A percentile compares a stretch with the other conserved stretches of the same genome.
Evolutionary conservation across 2,113 vertebrate genomes (phyloP).

Genomic region (Polypterus senegalus): DNA sequence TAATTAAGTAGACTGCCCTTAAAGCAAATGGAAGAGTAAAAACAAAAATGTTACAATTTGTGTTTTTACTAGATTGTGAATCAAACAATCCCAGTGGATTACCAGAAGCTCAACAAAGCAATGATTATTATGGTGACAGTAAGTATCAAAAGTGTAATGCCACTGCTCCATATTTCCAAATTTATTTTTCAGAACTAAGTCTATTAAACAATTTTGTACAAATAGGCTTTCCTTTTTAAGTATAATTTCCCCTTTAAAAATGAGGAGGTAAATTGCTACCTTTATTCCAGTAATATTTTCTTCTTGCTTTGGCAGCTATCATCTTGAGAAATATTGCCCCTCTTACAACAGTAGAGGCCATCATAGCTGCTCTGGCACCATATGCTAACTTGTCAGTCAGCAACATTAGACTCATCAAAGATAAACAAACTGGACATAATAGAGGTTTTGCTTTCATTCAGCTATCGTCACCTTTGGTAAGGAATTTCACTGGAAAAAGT

Average conservation of each 20-base stretch:
- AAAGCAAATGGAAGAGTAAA: too few relatives aligned
- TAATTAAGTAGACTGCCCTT: too few relatives aligned
- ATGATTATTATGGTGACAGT: constrained; percentile 96
- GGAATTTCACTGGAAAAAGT: neutral
- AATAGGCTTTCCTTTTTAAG: neutral
- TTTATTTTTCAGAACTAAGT: too few relatives aligned
- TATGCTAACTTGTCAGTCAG: constrained; percentile 88
- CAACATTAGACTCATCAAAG: constrained; percentile 96
- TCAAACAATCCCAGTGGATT: constrained; percentile 54
- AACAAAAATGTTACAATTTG: too few relatives aligned
- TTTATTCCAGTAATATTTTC: neutral
- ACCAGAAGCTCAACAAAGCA: constrained; percentile 68
- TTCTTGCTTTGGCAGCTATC: constrained; percentile 56
- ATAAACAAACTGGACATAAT: constrained; percentile 94
- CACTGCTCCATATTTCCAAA: too few relatives aligned
- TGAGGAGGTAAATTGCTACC: too few relatives aligned
- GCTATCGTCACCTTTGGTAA: constrained; percentile 89
- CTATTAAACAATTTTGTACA: neutral
- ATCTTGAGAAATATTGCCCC: constrained; percentile 92
- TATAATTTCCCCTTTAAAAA: too few relatives aligned
- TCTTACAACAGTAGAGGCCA: constrained; percentile 84
- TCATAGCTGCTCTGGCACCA: constrained; percentile 78
- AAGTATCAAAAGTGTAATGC: constrained; percentile 35
- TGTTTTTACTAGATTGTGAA: constrained; percentile 59
- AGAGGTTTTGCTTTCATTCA: constrained; percentile 94